Percentiles rank a stretch among this genome's conserved stretches.
Conservation (phyloP, 1,140 invertebrate genomes). For the Drosophila watanabei region DNA sequence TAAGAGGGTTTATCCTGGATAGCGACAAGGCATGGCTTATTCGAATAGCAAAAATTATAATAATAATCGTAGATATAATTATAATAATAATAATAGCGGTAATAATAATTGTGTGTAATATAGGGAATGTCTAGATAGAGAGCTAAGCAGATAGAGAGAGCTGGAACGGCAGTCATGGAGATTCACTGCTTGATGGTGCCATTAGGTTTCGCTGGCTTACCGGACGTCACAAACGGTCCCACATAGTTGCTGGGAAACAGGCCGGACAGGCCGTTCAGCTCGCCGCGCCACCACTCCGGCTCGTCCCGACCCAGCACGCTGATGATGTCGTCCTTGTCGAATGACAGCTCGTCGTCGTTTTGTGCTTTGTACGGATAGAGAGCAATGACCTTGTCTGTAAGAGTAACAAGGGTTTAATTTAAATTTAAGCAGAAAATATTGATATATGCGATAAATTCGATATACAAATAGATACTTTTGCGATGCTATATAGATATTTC, state of each 20-base stretch:
- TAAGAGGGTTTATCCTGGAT: conserved; percentile 21
- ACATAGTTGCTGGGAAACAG: conserved; percentile 98
- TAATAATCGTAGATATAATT: conserved; percentile 8
- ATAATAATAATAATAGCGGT: conserved; percentile 15
- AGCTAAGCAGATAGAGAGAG: conserved; percentile 19
- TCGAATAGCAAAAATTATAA: conserved; percentile 42
- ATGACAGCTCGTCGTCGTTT: conserved; percentile 97
- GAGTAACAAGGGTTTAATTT: conserved; percentile 47
- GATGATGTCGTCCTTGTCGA: conserved; percentile 97
- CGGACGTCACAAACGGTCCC: conserved; percentile 85
- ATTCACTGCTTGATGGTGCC: conserved; percentile 71
- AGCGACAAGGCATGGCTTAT: conserved; percentile 66
- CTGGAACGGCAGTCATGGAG: conserved; percentile 63
- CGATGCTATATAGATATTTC: background rate
- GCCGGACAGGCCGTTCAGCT: conserved; percentile 94
- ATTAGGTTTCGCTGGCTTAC: conserved; percentile 78
- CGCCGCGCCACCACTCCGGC: conserved; percentile 98
- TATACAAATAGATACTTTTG: too few relatives aligned
- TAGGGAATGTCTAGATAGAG: conserved; percentile 51
- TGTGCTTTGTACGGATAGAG: conserved; percentile 96
- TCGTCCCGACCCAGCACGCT: conserved; percentile 96
- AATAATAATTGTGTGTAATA: conserved; percentile 30
- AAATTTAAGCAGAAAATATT: too few relatives aligned
- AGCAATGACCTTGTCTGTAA: conserved; percentile 95
- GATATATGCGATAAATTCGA: too few relatives aligned